Evolutionary conservation across 2,113 vertebrate genomes (phyloP).

Genomic region (Struthio camelus): DNA sequence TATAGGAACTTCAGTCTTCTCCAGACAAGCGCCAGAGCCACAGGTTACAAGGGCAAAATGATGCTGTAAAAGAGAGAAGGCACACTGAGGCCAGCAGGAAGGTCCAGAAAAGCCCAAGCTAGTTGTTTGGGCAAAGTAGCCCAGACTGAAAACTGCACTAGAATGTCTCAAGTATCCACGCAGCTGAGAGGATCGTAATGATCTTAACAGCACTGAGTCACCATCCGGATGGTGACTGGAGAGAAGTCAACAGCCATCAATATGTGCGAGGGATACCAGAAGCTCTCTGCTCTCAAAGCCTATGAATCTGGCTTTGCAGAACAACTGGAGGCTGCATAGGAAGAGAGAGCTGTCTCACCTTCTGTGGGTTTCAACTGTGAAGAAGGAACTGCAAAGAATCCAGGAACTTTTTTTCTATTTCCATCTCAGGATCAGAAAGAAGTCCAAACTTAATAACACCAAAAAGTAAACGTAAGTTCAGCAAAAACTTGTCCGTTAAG

Average conservation of each 20-base stretch:
- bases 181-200: accelerated
- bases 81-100: not conserved
- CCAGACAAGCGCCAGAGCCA: not conserved
- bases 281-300: not conserved
- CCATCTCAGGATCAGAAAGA: not conserved
- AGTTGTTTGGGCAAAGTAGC: not conserved
- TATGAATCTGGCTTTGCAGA: accelerated
- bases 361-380: not conserved
- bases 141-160: not conserved
- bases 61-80: not conserved
- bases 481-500: not conserved
- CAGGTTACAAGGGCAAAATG: not conserved
- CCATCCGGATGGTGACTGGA: not conserved
- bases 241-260: not conserved
- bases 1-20: not conserved
- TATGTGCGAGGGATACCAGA: not conserved
- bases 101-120: not conserved
- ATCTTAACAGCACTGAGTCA: accelerated
- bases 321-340: accelerated
- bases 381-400: not conserved
- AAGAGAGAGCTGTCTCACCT: not conserved
- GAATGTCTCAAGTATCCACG: not conserved
- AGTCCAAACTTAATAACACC: not conserved
- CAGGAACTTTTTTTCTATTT: accelerated
- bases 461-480: not conserved